Evolutionary conservation across 1,140 invertebrate genomes (phyloP).

Genomic region (Drosophila mauritiana): DNA sequence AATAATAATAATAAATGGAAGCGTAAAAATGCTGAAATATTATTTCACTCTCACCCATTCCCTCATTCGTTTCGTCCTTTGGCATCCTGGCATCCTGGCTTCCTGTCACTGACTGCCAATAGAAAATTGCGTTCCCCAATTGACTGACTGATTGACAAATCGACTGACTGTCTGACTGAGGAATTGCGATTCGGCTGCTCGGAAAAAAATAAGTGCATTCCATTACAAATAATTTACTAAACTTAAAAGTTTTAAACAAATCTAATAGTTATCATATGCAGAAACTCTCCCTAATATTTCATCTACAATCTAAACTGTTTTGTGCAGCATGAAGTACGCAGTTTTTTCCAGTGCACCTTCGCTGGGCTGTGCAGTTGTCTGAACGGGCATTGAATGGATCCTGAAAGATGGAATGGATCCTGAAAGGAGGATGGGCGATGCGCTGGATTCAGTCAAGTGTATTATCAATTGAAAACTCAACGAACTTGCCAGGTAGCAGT

Average conservation of each 20-base stretch:
- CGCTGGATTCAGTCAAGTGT: constrained; percentile 66
- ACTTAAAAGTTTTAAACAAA: too few species aligned
- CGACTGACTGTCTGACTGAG: constrained; percentile 28
- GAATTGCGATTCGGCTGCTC: constrained; percentile 13
- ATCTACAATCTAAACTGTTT: too few species aligned
- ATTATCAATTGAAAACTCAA: constrained; percentile 78
- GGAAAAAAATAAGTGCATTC: background rate
- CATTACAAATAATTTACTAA: background rate
- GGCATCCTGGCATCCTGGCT: constrained; percentile 17
- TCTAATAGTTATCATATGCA: too few species aligned
- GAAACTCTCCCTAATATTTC: too few species aligned
- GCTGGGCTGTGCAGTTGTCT: constrained; percentile 63
- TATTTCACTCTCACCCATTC: constrained; percentile 32
- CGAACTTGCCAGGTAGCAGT: constrained; percentile 62
- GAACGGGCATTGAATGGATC: constrained; percentile 59
- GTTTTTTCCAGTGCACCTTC: constrained; percentile 4
- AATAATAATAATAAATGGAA: constrained; percentile 48
- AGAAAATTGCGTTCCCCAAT: constrained; percentile 70
- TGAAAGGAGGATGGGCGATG: constrained; percentile 11
- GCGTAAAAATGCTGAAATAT: constrained; percentile 32
- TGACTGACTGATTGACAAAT: constrained; percentile 49
- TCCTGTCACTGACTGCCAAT: constrained; percentile 66
- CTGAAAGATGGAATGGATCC: constrained; percentile 43
- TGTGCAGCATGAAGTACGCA: too few species aligned
- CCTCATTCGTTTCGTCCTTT: background rate